Base-by-base conservation (phyloP, 1,140 invertebrate species). In the Pteromalus puparum region DNA sequence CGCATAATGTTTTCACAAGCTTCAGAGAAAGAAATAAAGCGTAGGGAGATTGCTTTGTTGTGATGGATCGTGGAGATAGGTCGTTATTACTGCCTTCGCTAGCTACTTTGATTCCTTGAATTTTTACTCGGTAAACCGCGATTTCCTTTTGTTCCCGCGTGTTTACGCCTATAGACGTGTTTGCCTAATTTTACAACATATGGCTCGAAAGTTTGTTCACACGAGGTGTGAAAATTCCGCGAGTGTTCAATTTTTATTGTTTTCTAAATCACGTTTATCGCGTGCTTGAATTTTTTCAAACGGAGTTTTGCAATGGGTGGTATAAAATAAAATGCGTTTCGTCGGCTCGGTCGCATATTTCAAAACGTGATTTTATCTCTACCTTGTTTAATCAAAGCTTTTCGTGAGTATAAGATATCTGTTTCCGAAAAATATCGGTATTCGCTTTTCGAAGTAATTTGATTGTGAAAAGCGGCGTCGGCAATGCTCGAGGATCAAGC, bases 401-500 rank as follows among this genome's bases (percentile, higher is more conserved):
- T n/a, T n/a, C n/a, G n/a, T n/a, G n/a, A n/a, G n/a, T n/a, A 78
- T 1, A 78, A 78, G 53, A 2, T 13, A 68, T 34, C 30, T 4
- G 3, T n/a, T 68, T 61, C 53, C 6, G 65, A 67, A 68, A 46
- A 81, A 21, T 42, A 42, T 67, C n/a, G 1, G 26, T 7, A 61
- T 67, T 24, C 24, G 38, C 21, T 73, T 26, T 81, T 48, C 53
- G 4, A n/a, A 7, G 38, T 24, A 81, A 81, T 73, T 75, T 42
- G 15, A 73, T 82, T 75, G 1, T 82, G 61, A 15, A 18, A 48
- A 34, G 6, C 48, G 42, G 21, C 68, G 48, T 78, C 46, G 75
- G 34, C 75, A 65, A 38, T 61, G 48, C 26, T 79, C 65, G 46
- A 77, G 65, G 38, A 10, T 83, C 67, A 38, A 77, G 48, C 30